phyloP scores from a whole-genome alignment of 1,140 invertebrate species.

The Lysiphlebus fabarum region DNA sequence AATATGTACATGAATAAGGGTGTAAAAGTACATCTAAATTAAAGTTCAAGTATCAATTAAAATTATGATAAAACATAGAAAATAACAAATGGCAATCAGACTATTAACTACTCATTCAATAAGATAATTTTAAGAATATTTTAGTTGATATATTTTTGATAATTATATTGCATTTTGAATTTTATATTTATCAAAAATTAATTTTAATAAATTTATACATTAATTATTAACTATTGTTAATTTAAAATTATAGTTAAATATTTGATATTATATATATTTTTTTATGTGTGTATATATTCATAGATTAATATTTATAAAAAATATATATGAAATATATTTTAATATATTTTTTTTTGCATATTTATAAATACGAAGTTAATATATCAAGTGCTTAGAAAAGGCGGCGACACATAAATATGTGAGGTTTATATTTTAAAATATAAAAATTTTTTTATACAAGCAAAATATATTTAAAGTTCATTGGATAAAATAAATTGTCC shows the following conservation, averaged over 20 bases:
- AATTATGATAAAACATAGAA: slow-evolving; percentile 32
- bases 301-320: neutral
- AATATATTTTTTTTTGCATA: slow-evolving; percentile 26
- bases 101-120: slow-evolving; percentile 41
- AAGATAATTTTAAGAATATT: neutral
- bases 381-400: slow-evolving; percentile 34
- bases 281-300: neutral
- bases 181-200: too few relatives aligned
- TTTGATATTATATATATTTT: neutral
- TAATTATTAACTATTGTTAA: neutral
- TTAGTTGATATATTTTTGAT: too few relatives aligned
- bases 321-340: neutral
- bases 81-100: slow-evolving; percentile 43
- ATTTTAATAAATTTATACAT: too few relatives aligned
- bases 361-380: too few relatives aligned
- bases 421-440: slow-evolving; percentile 15
- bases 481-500: slow-evolving; percentile 32
- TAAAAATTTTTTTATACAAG: slow-evolving; percentile 21
- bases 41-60: slow-evolving; percentile 21
- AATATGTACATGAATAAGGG: neutral
- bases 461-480: slow-evolving; percentile 20
- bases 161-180: too few relatives aligned
- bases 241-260: neutral
- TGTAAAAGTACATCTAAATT: neutral
- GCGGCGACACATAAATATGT: slow-evolving; percentile 35